Evolutionary conservation across 2,888 invertebrate genomes (phyloP).

Genomic region (Choristoneura rosaceana): DNA sequence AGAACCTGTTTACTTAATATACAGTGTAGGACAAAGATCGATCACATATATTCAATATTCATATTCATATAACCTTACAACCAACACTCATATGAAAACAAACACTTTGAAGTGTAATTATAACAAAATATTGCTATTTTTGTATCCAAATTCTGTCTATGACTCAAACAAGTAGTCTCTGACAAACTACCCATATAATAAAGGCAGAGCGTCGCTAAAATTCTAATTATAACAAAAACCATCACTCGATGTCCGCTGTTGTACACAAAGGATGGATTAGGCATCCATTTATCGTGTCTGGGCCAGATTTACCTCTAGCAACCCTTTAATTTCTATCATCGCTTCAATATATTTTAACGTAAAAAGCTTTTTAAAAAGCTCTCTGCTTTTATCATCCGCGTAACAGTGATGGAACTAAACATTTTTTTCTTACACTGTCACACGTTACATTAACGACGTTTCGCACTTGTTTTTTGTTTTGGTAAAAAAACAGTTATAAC

Average conservation of each 20-base stretch:
- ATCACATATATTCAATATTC: slow-evolving; percentile 15
- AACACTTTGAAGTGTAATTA: not conserved
- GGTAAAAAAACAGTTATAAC: not conserved
- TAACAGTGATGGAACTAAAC: slow-evolving; percentile 18
- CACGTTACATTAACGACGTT: slow-evolving; percentile 5
- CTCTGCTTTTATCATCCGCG: slow-evolving; percentile 16
- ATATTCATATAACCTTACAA: not conserved
- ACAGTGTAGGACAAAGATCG: slow-evolving; percentile 19
- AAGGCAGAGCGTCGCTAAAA: slow-evolving; percentile 12
- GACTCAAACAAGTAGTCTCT: not conserved
- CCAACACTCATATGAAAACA: not conserved
- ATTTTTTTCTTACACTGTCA: slow-evolving; percentile 14
- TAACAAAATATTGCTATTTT: not conserved
- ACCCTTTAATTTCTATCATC: slow-evolving; percentile 52
- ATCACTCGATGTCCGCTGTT: slow-evolving; percentile 22
- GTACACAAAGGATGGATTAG: slow-evolving; percentile 33
- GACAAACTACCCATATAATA: slow-evolving; percentile 13
- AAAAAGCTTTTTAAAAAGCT: slow-evolving; percentile 32
- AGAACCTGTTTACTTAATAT: slow-evolving; percentile 33
- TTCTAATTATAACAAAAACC: slow-evolving; percentile 26
- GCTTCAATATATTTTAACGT: slow-evolving; percentile 42
- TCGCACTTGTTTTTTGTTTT: slow-evolving; percentile 16
- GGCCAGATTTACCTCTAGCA: slow-evolving; percentile 50
- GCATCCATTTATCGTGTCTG: slow-evolving; percentile 48
- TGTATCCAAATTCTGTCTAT: not conserved